phyloP scores from a whole-genome alignment of 2,113 vertebrate species.

The Hyperoodon ampullatus region DNA sequence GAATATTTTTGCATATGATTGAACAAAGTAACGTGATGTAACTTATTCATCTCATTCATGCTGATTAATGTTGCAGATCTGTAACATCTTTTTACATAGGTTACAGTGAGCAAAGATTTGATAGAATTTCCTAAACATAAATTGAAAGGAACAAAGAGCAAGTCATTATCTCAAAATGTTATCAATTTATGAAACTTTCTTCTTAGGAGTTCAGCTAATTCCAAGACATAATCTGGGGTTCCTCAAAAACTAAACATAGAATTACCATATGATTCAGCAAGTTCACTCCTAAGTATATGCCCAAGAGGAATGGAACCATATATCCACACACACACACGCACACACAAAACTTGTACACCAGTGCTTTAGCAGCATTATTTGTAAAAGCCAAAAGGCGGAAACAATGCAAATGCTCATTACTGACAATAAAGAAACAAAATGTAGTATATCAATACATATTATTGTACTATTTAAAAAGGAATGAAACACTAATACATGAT shows the following conservation, averaged over 20 bases:
- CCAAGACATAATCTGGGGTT: neutral
- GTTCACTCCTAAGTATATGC: neutral
- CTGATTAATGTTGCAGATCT: neutral
- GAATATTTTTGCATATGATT: neutral
- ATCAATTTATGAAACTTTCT: neutral
- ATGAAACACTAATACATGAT: neutral
- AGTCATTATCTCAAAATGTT: neutral
- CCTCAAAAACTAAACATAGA: neutral
- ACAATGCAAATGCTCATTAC: neutral
- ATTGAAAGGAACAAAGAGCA: neutral
- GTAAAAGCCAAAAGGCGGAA: neutral
- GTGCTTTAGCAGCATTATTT: neutral
- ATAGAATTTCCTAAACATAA: neutral
- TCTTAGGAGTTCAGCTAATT: neutral
- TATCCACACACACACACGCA: neutral
- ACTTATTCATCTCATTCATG: neutral
- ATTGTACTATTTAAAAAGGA: neutral
- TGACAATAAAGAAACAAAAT: neutral
- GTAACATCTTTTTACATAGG: neutral
- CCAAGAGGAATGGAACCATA: neutral
- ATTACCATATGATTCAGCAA: neutral
- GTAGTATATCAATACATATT: neutral
- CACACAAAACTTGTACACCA: neutral
- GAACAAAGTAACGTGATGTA: neutral
- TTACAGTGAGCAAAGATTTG: neutral